phyloP scores from a whole-genome alignment of 2,797 vertebrate genomes.

The Anas acuta region DNA sequence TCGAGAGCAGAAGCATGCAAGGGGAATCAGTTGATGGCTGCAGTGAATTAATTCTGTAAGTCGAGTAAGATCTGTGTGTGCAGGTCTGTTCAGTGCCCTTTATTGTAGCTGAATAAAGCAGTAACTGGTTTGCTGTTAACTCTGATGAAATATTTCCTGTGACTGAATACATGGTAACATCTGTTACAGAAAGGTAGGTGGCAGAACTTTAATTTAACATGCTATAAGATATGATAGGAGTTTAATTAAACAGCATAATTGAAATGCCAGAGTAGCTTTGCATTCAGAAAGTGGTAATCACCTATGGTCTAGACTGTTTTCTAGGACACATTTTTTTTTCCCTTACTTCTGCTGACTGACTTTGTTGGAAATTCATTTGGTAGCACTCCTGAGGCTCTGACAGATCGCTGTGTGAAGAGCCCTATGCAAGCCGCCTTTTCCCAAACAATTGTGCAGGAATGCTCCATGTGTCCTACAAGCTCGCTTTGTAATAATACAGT shows the following conservation, averaged over 20 bases:
- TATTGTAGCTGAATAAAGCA: not conserved
- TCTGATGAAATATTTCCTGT: conserved; percentile 24
- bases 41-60: not conserved
- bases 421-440: not conserved
- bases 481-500: not conserved
- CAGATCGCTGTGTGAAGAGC: not conserved
- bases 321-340: not conserved
- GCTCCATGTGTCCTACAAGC: not conserved
- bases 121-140: not conserved
- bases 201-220: conserved; percentile 1
- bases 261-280: not conserved
- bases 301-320: not conserved
- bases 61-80: not conserved
- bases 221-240: not conserved
- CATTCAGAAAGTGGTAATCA: not conserved
- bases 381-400: not conserved
- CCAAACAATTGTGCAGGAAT: not conserved
- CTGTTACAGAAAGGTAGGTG: conserved; percentile 51
- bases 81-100: not conserved
- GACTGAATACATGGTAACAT: not conserved
- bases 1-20: not conserved
- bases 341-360: not conserved
- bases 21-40: not conserved
- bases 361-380: not conserved
- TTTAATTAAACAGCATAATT: not conserved